Percentiles rank a stretch among this genome's conserved stretches.
Conservation (phyloP, 2,888 invertebrate species). For the Stegophylla sp. region DNA sequence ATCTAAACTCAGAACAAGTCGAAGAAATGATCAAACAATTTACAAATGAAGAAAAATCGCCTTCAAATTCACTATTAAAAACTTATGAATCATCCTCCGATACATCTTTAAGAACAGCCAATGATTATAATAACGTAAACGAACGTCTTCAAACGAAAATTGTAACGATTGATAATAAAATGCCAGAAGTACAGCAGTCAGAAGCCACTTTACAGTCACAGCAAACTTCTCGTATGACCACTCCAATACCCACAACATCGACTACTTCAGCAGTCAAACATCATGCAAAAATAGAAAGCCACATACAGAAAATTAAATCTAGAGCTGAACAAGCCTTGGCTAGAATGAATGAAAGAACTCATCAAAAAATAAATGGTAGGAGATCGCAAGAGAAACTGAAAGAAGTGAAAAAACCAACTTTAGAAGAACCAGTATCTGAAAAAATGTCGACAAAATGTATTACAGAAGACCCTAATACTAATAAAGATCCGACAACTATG, state of each 20-base stretch:
- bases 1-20: slow-evolving; percentile 16
- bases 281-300: background rate
- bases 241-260: background rate
- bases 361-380: slow-evolving; percentile 7
- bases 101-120: background rate
- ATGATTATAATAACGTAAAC: background rate
- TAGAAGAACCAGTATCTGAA: background rate
- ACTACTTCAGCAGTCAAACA: background rate
- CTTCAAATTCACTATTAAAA: background rate
- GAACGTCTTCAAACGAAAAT: background rate
- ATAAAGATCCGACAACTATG: background rate
- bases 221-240: background rate
- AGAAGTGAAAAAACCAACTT: background rate
- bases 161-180: background rate
- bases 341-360: slow-evolving; percentile 12
- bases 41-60: slow-evolving; percentile 19
- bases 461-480: background rate
- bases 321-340: slow-evolving; percentile 40
- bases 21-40: slow-evolving; percentile 2
- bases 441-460: background rate
- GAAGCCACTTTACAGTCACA: background rate
- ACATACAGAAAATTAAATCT: slow-evolving; percentile 51
- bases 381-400: background rate
- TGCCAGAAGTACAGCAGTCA: background rate
- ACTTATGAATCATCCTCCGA: background rate